phyloP scores from a whole-genome alignment of 2,888 invertebrate genomes.

The Nymphalis polychloros region DNA sequence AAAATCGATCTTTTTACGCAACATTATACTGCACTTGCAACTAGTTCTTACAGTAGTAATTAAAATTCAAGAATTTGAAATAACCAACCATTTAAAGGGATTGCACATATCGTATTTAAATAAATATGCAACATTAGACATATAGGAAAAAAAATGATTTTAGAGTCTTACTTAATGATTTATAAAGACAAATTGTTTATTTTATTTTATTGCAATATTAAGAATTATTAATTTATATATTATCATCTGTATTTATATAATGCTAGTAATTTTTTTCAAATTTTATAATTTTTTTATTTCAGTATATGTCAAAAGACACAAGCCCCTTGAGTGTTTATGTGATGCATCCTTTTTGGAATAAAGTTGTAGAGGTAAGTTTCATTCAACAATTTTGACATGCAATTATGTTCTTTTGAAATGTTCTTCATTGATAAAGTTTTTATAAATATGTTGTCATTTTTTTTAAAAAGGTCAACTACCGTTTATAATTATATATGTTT shows the following conservation, averaged over 20 bases:
- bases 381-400: background rate
- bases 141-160: no score
- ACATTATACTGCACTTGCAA: conserved; percentile 30
- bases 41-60: background rate
- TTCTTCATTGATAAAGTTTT: no score
- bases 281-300: conserved; percentile 66
- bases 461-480: background rate
- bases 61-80: background rate
- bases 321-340: conserved; percentile 98
- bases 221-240: no score
- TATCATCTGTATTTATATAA: conserved; percentile 2
- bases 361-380: conserved; percentile 92
- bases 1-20: conserved; percentile 58
- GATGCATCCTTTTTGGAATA: conserved; percentile 99
- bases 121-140: background rate
- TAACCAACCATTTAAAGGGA: background rate
- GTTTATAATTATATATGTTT: background rate
- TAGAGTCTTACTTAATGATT: no score
- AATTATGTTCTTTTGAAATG: no score
- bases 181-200: no score
- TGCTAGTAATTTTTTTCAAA: background rate
- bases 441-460: no score
- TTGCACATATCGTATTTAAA: background rate
- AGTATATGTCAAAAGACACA: conserved; percentile 98
- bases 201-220: no score